These are phyloP conservation scores for Ctenopoma multispine DNA, from an alignment of 2,797 vertebrate genomes.

Conservation along the genomic window DNA sequence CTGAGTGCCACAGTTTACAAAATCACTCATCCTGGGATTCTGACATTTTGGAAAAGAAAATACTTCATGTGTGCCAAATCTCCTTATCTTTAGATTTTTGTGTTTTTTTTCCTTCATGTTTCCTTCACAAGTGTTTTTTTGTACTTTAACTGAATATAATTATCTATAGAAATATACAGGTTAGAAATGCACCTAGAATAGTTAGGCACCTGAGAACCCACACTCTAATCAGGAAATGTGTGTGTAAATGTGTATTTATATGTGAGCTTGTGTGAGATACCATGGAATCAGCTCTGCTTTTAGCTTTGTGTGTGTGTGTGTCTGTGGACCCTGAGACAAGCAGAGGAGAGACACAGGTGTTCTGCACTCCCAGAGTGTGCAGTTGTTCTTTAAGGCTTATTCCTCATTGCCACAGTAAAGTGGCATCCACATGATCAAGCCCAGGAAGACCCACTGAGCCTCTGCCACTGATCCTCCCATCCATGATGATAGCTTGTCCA, in stretches of 20 bases:
- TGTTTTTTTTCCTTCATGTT: constrained; percentile 39
- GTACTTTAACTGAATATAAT: constrained; percentile 64
- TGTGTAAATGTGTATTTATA: constrained; percentile 50
- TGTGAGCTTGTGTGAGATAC: constrained; percentile 28
- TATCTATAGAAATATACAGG: constrained; percentile 75
- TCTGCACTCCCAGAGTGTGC: constrained; percentile 71
- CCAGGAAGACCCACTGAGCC: constrained; percentile 23
- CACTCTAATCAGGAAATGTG: constrained; percentile 72
- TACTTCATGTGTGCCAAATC: constrained; percentile 51
- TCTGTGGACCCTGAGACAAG: constrained; percentile 81
- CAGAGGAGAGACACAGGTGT: constrained; percentile 76
- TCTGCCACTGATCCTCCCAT: constrained; percentile 16
- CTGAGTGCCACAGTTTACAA: constrained; percentile 43
- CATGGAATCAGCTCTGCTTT: constrained; percentile 39
- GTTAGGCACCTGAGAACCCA: constrained; percentile 80
- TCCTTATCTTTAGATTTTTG: constrained; percentile 33
- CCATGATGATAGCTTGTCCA: constrained; percentile 32
- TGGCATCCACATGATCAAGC: constrained; percentile 32
- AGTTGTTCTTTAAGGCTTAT: constrained; percentile 66
- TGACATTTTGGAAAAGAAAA: constrained; percentile 55
- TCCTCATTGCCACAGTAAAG: constrained; percentile 49
- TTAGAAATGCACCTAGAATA: constrained; percentile 78
- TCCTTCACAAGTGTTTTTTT: constrained; percentile 28
- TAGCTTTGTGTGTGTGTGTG: constrained; percentile 51
- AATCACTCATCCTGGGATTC: constrained; percentile 44